Conservation (phyloP, 2,888 invertebrate genomes). For the Megalurothrips usitatus region DNA sequence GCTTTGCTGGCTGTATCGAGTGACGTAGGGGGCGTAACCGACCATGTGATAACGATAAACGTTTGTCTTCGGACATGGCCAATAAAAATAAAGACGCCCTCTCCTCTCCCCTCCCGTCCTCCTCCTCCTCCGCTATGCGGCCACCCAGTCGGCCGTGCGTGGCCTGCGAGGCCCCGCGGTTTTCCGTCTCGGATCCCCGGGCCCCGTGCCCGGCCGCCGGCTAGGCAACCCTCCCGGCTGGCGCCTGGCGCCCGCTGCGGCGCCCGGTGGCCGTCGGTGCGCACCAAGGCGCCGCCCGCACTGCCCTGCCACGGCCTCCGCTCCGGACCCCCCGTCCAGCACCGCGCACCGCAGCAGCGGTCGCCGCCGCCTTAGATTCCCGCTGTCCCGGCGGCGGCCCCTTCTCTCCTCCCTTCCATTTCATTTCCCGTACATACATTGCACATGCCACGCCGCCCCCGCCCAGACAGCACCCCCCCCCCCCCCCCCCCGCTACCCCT, state of each 20-base stretch:
- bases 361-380: neutral
- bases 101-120: no score
- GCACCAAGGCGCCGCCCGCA: neutral
- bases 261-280: neutral
- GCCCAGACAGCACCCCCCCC: neutral
- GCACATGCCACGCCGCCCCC: neutral
- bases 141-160: no score
- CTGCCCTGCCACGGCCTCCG: neutral
- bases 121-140: neutral
- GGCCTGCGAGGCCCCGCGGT: neutral
- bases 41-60: slow-evolving; percentile 20
- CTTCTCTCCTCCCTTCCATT: neutral
- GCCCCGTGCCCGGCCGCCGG: neutral
- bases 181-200: neutral
- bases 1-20: no score
- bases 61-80: slow-evolving; percentile 18
- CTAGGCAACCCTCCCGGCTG: neutral
- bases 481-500: neutral
- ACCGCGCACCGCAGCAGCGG: neutral
- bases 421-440: slow-evolving; percentile 16
- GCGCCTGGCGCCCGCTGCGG: neutral
- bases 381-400: neutral
- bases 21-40: slow-evolving; percentile 2
- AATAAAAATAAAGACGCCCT: slow-evolving; percentile 4
- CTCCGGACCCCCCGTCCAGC: neutral